phyloP scores from a whole-genome alignment of 2,113 vertebrate genomes.

The Lamprologus tigripictilis region DNA sequence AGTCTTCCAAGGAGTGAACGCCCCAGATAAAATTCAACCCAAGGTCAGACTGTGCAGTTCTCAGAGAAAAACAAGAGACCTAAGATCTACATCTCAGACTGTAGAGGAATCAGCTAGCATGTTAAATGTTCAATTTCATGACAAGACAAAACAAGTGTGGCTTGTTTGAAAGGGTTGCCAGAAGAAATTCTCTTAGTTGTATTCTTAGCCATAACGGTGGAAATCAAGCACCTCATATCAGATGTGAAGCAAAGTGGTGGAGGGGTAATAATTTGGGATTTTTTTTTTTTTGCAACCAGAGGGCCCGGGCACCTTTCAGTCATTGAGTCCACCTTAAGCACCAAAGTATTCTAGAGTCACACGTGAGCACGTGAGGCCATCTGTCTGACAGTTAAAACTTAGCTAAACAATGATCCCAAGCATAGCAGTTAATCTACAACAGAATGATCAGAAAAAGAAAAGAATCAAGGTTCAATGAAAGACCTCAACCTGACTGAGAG shows the following conservation, averaged over 20 bases:
- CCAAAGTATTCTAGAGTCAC: neutral
- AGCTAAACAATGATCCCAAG: neutral
- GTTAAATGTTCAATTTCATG: neutral
- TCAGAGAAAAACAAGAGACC: neutral
- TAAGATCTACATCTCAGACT: neutral
- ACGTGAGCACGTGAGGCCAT: neutral
- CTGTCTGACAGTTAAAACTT: neutral
- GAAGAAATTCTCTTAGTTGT: neutral
- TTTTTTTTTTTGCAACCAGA: neutral
- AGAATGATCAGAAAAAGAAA: neutral
- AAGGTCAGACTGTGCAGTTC: neutral
- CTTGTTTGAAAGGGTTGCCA: neutral
- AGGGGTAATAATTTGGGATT: neutral
- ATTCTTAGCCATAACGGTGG: neutral
- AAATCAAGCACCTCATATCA: neutral
- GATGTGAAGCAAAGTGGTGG: neutral
- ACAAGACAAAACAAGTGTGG: neutral
- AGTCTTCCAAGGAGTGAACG: neutral
- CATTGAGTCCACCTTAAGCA: neutral
- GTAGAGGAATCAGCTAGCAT: neutral
- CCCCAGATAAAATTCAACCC: neutral
- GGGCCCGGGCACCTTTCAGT: neutral
- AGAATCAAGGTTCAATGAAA: neutral
- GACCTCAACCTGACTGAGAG: neutral
- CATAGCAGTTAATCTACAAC: neutral